Percentiles rank a stretch among this genome's conserved stretches.
These are phyloP conservation scores for Pogonomyrmex barbatus DNA, from an alignment of 1,140 invertebrate species.

Conservation along the genomic window DNA sequence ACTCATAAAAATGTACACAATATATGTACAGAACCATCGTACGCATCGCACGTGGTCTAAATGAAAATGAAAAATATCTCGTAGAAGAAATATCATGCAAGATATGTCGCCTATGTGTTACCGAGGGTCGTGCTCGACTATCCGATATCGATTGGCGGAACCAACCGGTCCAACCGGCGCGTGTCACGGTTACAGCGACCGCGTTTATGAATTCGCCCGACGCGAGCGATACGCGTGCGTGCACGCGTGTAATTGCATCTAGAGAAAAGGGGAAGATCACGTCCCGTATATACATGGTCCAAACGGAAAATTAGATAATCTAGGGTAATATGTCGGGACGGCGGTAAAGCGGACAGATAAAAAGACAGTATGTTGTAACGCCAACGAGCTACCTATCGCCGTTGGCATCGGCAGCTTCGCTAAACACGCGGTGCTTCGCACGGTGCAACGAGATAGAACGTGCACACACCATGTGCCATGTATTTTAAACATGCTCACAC, in stretches of 20 bases:
- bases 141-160: constrained; percentile 70
- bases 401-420: constrained; percentile 28
- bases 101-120: background rate
- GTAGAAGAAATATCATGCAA: background rate
- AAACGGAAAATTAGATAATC: background rate
- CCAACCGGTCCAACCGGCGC: constrained; percentile 76
- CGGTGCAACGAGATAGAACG: constrained; percentile 55
- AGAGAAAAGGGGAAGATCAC: background rate
- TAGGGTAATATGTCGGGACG: background rate
- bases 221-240: constrained; percentile 60
- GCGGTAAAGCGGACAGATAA: background rate
- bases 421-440: constrained; percentile 59
- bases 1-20: background rate
- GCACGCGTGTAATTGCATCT: constrained; percentile 60
- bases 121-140: constrained; percentile 32
- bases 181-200: constrained; percentile 78
- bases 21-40: background rate
- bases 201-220: constrained; percentile 54
- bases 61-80: background rate
- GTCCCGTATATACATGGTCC: background rate
- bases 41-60: background rate
- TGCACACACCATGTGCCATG: constrained; percentile 61
- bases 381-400: background rate
- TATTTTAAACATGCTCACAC: constrained; percentile 66
- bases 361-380: background rate